phyloP scores from a whole-genome alignment of 2,113 vertebrate genomes.

The Xiphophorus couchianus region DNA sequence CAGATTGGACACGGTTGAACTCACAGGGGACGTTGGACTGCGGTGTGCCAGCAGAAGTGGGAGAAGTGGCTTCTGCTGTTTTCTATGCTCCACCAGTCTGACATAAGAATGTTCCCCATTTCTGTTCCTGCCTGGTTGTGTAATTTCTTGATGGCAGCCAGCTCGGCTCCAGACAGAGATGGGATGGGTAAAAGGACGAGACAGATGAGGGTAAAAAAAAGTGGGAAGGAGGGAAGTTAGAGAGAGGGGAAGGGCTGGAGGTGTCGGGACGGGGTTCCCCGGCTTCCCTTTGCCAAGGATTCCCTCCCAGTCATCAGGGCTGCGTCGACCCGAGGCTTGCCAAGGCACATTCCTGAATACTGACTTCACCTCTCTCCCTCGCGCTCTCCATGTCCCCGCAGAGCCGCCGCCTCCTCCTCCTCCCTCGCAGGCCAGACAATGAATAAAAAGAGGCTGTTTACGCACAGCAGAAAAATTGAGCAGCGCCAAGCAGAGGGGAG shows the following conservation, averaged over 20 bases:
- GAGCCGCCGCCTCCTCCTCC: conserved; percentile 29
- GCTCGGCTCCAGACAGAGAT: conserved; percentile 69
- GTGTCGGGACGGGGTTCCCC: conserved; percentile 78
- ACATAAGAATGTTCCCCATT: conserved; percentile 66
- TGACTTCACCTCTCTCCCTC: conserved; percentile 74
- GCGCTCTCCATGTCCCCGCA: conserved; percentile 39
- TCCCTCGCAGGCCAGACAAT: conserved; percentile 59
- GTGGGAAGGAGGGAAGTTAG: conserved; percentile 6
- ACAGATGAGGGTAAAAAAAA: conserved; percentile 24
- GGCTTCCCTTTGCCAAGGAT: conserved; percentile 81
- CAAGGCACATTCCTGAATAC: conserved; percentile 80
- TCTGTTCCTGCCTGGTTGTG: conserved; percentile 58
- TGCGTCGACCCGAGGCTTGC: conserved; percentile 73
- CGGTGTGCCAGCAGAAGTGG: conserved; percentile 45
- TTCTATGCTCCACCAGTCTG: conserved; percentile 68
- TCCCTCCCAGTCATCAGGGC: conserved; percentile 83
- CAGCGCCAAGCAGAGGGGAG: conserved; percentile 68
- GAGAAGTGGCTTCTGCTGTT: conserved; percentile 62
- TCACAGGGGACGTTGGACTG: conserved; percentile 49
- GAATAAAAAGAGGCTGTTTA: conserved; percentile 82
- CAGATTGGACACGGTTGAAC: conserved; percentile 54
- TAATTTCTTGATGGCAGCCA: conserved; percentile 73
- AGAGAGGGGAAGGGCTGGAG: conserved; percentile 41
- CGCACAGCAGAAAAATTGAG: conserved; percentile 48
- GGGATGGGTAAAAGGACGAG: conserved; percentile 53